Evolutionary conservation across 2,113 vertebrate genomes (phyloP).

Genomic region (Bubo scandiacus): DNA sequence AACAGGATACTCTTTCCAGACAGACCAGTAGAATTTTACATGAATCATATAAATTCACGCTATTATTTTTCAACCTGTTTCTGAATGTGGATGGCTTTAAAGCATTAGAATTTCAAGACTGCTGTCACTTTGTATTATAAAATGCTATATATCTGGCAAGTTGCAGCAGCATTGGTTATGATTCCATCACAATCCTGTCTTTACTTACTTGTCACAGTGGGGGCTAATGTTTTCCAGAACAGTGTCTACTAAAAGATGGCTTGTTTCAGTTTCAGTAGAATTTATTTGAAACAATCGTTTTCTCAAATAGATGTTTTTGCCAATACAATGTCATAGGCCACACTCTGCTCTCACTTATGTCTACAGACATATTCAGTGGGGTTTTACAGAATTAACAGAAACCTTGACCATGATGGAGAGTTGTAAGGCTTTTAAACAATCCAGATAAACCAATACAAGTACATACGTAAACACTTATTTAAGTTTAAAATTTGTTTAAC

Average conservation of each 20-base stretch:
- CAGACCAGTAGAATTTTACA: not conserved
- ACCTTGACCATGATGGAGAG: not conserved
- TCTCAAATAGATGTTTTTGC: not conserved
- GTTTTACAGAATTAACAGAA: not conserved
- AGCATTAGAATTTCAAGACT: not conserved
- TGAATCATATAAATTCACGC: not conserved
- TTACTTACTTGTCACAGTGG: not conserved
- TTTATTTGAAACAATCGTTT: not conserved
- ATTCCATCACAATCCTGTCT: not conserved
- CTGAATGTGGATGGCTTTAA: not conserved
- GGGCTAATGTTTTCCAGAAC: not conserved
- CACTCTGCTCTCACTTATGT: not conserved
- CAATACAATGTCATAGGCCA: not conserved
- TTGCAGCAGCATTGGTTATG: not conserved
- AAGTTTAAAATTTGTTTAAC: not conserved
- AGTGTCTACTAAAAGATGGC: not conserved
- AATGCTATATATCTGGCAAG: not conserved
- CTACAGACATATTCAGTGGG: not conserved
- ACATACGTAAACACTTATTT: not conserved
- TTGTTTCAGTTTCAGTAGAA: not conserved
- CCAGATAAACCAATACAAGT: not conserved
- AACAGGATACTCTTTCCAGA: not conserved
- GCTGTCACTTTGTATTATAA: not conserved
- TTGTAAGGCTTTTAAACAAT: not conserved
- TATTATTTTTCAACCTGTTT: not conserved